A percentile compares a stretch with the other conserved stretches of the same genome.
These are phyloP conservation scores for Lontra canadensis DNA, from an alignment of 2,113 vertebrate genomes.

Conservation along the genomic window DNA sequence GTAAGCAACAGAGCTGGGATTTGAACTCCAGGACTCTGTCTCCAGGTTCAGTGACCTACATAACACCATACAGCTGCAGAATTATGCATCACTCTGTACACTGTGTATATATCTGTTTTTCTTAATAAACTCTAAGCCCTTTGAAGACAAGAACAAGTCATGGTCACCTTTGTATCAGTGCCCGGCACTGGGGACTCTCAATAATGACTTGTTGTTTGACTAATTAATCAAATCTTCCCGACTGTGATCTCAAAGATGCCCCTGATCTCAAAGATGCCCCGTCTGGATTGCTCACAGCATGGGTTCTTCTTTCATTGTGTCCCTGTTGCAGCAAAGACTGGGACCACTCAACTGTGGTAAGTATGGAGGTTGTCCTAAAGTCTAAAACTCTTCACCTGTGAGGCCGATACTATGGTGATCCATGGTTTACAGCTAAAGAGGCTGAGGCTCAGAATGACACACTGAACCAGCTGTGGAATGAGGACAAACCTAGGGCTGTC, in stretches of 20 bases:
- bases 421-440: background rate
- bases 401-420: background rate
- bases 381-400: background rate
- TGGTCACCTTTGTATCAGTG: background rate
- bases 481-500: background rate
- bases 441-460: background rate
- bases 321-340: background rate
- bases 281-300: background rate
- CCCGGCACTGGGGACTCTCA: background rate
- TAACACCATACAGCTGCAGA: background rate
- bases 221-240: background rate
- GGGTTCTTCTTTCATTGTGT: background rate
- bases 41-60: background rate
- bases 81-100: background rate
- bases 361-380: background rate
- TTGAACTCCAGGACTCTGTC: background rate
- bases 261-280: background rate
- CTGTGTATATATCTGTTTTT: background rate
- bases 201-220: background rate
- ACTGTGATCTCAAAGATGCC: background rate
- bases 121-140: background rate
- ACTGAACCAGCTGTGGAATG: background rate
- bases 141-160: background rate
- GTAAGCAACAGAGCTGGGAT: background rate
- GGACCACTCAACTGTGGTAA: background rate